Evolutionary conservation across 2,797 vertebrate genomes (phyloP), one percentile per base, ranked within the genome.

Genomic region (Euphonia xanthogaster): DNA sequence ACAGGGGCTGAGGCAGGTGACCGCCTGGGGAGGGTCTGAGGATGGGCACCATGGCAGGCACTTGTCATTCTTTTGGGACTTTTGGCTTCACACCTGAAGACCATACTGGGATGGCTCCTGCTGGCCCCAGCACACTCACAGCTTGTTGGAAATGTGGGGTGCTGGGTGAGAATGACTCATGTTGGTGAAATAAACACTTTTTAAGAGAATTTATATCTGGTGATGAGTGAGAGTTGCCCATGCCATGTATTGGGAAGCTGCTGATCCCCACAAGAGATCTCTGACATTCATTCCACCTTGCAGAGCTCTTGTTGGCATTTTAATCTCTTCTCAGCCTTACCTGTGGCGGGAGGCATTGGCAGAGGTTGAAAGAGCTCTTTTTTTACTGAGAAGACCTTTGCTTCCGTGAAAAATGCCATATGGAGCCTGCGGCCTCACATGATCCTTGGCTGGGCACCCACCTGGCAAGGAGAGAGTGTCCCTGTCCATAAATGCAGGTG

Each of bases 401-500:
- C 80, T 91, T 83, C 83, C 3, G n/a, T 76, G 93, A 84, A 84
- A 96, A 95, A 84, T 75, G 71, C 80, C 95, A 96, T 53, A 78
- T 92, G 93, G 93, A 94, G 66, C 94, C 88, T 37, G 70, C 0
- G 27, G 92, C 88, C 73, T 90, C 10, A 2, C 17, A 7, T 3
- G 20, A 39, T 55, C 20, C 16, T 71, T 85, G 86, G 62, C 73
- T 35, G 68, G 40, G 54, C 9, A 14, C 12, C 44, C 19, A 2
- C 60, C 55, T 95, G 96, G 93, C 94, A 88, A 78, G 68, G 73
- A 25, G 68, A 84, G 54, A 2, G 0, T 3, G 12, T 75, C 67
- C 90, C 30, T 86, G 42, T 82, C 53, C 63, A 90, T 97, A 96
- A 96, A 96, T 82, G 55, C 90, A 81, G 86, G 86, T 78, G 73